phyloP scores from a whole-genome alignment of 2,888 invertebrate species.

The Automeris io region DNA sequence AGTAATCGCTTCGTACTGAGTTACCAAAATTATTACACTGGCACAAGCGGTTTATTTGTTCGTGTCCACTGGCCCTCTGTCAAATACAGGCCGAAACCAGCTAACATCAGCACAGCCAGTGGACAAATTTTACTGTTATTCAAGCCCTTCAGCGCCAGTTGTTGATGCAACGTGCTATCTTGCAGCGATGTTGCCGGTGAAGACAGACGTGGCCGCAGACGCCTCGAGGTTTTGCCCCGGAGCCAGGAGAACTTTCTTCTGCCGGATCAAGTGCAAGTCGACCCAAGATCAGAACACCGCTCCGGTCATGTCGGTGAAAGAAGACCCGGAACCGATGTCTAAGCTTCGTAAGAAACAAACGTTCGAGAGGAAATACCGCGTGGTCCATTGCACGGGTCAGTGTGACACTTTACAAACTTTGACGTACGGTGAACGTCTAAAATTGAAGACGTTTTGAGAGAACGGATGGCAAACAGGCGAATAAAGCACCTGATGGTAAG shows the following conservation, averaged over 20 bases:
- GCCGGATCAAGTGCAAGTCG: slow-evolving; percentile 90
- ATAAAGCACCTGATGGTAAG: too few relatives aligned
- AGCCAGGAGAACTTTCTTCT: slow-evolving; percentile 93
- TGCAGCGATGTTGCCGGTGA: slow-evolving; percentile 93
- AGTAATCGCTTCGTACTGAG: too few relatives aligned
- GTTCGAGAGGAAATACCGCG: slow-evolving; percentile 88
- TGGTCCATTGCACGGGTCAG: slow-evolving; percentile 90
- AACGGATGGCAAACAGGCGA: too few relatives aligned
- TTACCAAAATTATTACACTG: too few relatives aligned
- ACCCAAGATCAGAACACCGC: slow-evolving; percentile 19
- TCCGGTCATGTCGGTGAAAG: slow-evolving; percentile 73
- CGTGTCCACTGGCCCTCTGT: too few relatives aligned
- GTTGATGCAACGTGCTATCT: slow-evolving; percentile 3
- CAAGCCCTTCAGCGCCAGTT: not conserved
- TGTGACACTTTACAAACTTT: too few relatives aligned
- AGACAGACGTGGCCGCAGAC: slow-evolving; percentile 87
- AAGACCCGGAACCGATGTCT: slow-evolving; percentile 81
- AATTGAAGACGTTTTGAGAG: too few relatives aligned
- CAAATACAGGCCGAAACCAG: too few relatives aligned
- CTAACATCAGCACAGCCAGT: too few relatives aligned
- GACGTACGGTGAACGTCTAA: too few relatives aligned
- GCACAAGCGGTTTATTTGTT: too few relatives aligned
- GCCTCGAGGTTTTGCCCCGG: slow-evolving; percentile 90
- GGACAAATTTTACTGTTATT: not conserved
- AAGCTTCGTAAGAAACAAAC: slow-evolving; percentile 81